Percentiles rank a stretch among this genome's conserved stretches.
Evolutionary conservation across 1,140 invertebrate species (phyloP).

Genomic region (Hylaeus volcanicus): DNA sequence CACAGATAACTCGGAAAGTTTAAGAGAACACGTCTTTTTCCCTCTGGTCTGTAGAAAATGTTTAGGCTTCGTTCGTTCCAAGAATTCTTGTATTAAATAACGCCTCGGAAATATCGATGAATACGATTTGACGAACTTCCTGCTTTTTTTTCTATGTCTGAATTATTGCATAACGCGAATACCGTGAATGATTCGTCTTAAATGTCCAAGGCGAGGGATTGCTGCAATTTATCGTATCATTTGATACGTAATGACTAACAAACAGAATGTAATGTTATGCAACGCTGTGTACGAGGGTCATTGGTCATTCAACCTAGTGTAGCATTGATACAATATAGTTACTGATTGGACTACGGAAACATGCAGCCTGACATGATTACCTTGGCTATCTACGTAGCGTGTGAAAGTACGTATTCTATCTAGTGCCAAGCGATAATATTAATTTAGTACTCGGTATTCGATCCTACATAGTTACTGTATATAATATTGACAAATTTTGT

Average conservation of each 20-base stretch:
- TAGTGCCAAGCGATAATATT: background rate
- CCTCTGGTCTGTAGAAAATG: background rate
- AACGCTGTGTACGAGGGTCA: constrained; percentile 46
- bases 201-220: constrained; percentile 26
- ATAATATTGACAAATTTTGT: too few species aligned
- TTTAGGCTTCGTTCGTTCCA: background rate
- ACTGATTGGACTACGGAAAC: constrained; percentile 56
- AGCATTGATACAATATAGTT: constrained; percentile 59
- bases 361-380: constrained; percentile 14
- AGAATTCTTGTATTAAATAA: background rate
- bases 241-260: constrained; percentile 22
- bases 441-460: background rate
- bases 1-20: too few species aligned
- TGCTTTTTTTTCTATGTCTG: background rate
- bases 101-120: background rate
- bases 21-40: too few species aligned
- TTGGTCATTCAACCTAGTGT: constrained; percentile 56
- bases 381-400: constrained; percentile 17
- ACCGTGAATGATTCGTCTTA: constrained; percentile 36
- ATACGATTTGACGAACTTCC: background rate
- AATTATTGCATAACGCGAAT: constrained; percentile 3
- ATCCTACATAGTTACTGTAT: too few species aligned
- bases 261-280: constrained; percentile 40
- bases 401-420: background rate
- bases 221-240: constrained; percentile 25